These are phyloP conservation scores for Malurus splendens DNA, from an alignment of 2,797 vertebrate genomes.

Conservation along the genomic window DNA sequence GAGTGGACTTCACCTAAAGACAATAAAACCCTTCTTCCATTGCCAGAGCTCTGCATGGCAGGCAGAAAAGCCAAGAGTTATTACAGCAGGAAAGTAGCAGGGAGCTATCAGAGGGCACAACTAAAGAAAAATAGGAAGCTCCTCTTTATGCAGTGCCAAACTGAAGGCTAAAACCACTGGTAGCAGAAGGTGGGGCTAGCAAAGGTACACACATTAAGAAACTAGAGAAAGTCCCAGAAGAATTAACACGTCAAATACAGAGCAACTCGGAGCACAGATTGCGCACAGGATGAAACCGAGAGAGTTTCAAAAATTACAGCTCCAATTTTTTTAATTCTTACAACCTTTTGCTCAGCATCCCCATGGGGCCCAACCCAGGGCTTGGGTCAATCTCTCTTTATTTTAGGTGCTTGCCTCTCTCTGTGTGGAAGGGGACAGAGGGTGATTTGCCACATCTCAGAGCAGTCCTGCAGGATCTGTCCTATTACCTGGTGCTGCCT, in stretches of 20 bases:
- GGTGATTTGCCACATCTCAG: neutral
- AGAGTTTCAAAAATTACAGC: neutral
- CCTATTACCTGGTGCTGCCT: neutral
- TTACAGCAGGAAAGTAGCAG: neutral
- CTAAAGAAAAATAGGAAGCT: neutral
- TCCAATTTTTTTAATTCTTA: neutral
- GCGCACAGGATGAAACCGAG: rapidly evolving
- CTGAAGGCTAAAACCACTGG: neutral
- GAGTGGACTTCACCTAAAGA: neutral
- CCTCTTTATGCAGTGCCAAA: neutral
- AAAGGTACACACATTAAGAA: neutral
- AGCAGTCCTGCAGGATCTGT: neutral
- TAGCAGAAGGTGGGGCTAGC: neutral
- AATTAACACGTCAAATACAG: neutral
- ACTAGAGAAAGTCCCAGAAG: neutral
- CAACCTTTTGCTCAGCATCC: neutral
- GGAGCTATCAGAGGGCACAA: neutral
- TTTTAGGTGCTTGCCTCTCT: neutral
- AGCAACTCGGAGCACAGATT: neutral
- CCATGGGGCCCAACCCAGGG: neutral
- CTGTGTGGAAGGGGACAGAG: neutral
- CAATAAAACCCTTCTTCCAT: neutral
- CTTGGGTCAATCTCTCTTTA: neutral
- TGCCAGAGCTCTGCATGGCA: neutral
- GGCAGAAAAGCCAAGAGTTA: neutral